Evolutionary conservation across 2,797 vertebrate species (phyloP).

Genomic region (Octomys mimax): DNA sequence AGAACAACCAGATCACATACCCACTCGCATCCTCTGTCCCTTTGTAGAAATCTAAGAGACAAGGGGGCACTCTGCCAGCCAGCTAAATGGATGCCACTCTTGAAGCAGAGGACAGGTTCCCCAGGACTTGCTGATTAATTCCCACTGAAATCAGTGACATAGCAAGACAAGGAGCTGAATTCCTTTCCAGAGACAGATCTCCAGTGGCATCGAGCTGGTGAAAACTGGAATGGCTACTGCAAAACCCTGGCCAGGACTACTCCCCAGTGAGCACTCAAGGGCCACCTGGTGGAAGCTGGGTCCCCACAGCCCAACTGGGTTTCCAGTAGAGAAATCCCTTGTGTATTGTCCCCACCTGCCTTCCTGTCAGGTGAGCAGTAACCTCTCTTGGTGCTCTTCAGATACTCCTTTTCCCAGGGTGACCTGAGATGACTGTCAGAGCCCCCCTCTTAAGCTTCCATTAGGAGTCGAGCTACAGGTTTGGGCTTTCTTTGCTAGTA

Average conservation of each 20-base stretch:
- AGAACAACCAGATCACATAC: background rate
- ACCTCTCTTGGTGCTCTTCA: background rate
- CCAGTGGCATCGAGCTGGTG: background rate
- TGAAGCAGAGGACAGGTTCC: background rate
- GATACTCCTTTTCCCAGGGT: background rate
- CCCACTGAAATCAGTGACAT: background rate
- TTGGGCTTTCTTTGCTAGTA: background rate
- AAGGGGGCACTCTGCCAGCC: background rate
- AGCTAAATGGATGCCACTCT: background rate
- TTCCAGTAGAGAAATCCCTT: background rate
- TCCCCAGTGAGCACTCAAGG: background rate
- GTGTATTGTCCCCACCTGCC: background rate
- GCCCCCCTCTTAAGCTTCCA: background rate
- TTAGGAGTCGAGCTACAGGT: background rate
- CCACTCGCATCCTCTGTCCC: background rate
- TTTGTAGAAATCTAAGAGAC: background rate
- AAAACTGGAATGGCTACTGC: background rate
- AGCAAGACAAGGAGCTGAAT: background rate
- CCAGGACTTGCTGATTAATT: background rate
- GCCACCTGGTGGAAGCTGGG: background rate
- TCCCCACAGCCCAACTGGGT: background rate
- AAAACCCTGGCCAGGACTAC: background rate
- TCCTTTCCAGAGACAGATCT: background rate
- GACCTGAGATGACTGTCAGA: background rate
- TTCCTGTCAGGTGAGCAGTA: background rate